Conservation (phyloP, 2,888 invertebrate species). For the Dynastes grantii region DNA sequence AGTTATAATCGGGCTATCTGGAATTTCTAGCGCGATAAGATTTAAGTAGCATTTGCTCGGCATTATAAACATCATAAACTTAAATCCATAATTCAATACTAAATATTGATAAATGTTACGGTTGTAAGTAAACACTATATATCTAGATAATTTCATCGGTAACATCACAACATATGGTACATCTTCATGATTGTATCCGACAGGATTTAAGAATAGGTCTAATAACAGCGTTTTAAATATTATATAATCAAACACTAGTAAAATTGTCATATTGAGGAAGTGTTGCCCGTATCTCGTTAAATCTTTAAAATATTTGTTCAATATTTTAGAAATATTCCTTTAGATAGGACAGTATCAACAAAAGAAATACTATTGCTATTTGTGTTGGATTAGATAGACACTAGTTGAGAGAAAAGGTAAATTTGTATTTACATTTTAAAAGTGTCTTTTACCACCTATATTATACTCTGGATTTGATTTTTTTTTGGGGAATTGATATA, state of each 20-base stretch:
- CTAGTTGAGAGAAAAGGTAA: slow-evolving; percentile 33
- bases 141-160: slow-evolving; percentile 49
- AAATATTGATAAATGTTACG: slow-evolving; percentile 53
- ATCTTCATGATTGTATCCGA: slow-evolving; percentile 42
- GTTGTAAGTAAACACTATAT: slow-evolving; percentile 47
- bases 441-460: slow-evolving; percentile 12
- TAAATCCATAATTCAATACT: slow-evolving; percentile 54
- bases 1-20: slow-evolving; percentile 54
- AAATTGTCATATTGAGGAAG: slow-evolving; percentile 42
- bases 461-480: neutral
- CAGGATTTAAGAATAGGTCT: slow-evolving; percentile 43
- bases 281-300: slow-evolving; percentile 37
- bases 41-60: slow-evolving; percentile 53
- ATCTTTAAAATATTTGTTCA: slow-evolving; percentile 40
- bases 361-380: slow-evolving; percentile 46
- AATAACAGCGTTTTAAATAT: slow-evolving; percentile 40
- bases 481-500: neutral
- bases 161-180: slow-evolving; percentile 46
- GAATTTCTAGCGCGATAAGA: slow-evolving; percentile 53
- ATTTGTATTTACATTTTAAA: slow-evolving; percentile 32
- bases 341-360: slow-evolving; percentile 45
- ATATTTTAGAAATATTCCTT: slow-evolving; percentile 42
- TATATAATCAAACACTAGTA: slow-evolving; percentile 37
- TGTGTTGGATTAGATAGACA: slow-evolving; percentile 40
- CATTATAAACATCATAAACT: slow-evolving; percentile 54